Evolutionary conservation across 2,113 vertebrate genomes (phyloP), one percentile per base, ranked within the genome.

Genomic region (Chlorodrepanis virens): DNA sequence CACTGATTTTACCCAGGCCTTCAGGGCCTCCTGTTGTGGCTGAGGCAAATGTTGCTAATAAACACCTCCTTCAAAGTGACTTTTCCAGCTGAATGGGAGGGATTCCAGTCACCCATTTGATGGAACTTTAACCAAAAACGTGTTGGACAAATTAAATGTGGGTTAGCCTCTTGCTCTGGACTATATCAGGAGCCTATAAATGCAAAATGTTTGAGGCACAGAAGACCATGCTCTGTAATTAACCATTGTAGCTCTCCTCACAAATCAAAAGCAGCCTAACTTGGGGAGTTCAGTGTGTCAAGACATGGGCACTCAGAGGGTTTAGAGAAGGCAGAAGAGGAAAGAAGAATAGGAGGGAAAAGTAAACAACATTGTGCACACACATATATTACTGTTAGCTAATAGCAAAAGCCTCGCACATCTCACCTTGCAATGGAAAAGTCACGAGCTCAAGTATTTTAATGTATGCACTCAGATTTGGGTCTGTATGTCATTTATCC

Each of bases 71-170:
- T 98, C 97, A 98, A 98, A 98, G 97, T 97, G 94, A 94, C 91
- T 98, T 97, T 97, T 96, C 93, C 96, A 96, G 93, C 95, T 94
- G 92, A 96, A 94, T 96, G 61, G 53, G 93, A 93, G 82, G 86
- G 87, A 91, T 97, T 97, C 90, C 96, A 97, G 97, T 81, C 95
- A 84, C 97, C 93, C 78, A 89, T 95, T 97, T 97, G 96, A 96
- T 96, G 94, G 96, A 96, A 94, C 95, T 97, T 97, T 98, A 98
- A 98, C 97, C 95, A 97, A 98, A 99, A 98, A 98, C 80, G 98
- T 97, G 97, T 98, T 97, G 97, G 97, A 96, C 97, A 98, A 98
- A 99, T 98, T 98, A 98, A 98, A 98, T 97, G 98, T 81, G 98
- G 97, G 98, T 98, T 98, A 98, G 97, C 94, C 95, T 94, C 96